Conservation (phyloP, 2,888 invertebrate species). For the Brachypalpus laphriformis region DNA sequence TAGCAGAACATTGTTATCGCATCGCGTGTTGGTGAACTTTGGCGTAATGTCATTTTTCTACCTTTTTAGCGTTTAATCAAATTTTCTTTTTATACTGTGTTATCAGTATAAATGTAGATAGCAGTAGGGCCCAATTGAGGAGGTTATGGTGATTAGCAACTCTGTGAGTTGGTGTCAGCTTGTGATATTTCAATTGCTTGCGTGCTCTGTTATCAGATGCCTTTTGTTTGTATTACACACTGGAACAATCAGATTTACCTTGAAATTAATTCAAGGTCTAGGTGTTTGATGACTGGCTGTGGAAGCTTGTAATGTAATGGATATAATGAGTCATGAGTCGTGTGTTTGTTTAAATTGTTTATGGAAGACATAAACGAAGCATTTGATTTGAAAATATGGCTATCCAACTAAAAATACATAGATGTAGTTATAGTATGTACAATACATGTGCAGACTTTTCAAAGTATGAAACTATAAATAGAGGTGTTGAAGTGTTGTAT, state of each 20-base stretch:
- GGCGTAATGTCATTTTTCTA: neutral
- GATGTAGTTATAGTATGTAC: neutral
- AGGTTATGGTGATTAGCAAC: neutral
- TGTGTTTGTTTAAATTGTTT: too few relatives aligned
- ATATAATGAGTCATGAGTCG: neutral
- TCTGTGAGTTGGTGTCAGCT: neutral
- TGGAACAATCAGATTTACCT: neutral
- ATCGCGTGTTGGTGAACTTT: slow-evolving; percentile 6
- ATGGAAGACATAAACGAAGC: too few relatives aligned
- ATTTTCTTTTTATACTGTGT: neutral
- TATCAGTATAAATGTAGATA: neutral
- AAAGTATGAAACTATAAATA: too few relatives aligned
- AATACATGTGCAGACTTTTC: too few relatives aligned
- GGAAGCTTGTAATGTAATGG: neutral
- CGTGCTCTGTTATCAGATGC: slow-evolving; percentile 4
- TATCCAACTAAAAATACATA: too few relatives aligned
- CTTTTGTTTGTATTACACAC: neutral
- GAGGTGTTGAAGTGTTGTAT: too few relatives aligned
- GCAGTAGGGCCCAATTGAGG: neutral
- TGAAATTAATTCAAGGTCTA: slow-evolving; percentile 2
- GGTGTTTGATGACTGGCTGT: neutral
- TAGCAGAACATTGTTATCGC: neutral
- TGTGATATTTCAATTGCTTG: neutral
- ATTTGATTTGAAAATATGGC: neutral
- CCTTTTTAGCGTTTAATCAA: slow-evolving; percentile 10